Evolutionary conservation across 2,797 vertebrate species (phyloP).

Genomic region (Diceros bicornis): DNA sequence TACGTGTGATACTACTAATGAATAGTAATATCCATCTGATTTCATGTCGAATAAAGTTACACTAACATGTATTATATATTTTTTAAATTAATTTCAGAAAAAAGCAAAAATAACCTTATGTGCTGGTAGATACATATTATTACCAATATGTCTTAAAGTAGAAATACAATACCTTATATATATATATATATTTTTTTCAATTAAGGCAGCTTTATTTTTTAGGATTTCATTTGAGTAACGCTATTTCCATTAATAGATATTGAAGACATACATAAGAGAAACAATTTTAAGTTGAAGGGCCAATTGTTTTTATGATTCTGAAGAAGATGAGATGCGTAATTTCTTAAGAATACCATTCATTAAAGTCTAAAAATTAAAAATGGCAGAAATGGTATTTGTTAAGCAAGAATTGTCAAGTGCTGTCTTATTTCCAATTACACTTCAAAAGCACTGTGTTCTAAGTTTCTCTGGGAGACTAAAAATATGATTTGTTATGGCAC

Average conservation of each 20-base stretch:
- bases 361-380: slow-evolving; percentile 52
- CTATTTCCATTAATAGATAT: background rate
- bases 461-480: slow-evolving; percentile 47
- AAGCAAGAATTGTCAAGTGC: background rate
- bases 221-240: slow-evolving; percentile 37
- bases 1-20: background rate
- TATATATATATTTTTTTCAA: background rate
- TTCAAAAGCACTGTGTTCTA: slow-evolving; percentile 32
- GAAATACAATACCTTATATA: background rate
- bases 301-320: background rate
- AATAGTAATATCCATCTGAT: background rate
- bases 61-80: background rate
- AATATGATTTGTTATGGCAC: background rate
- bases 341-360: slow-evolving; percentile 54
- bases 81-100: slow-evolving; percentile 43
- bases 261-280: slow-evolving; percentile 28
- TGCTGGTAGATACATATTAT: background rate
- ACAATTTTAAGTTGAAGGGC: slow-evolving; percentile 5
- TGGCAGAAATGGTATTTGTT: slow-evolving; percentile 5
- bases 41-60: slow-evolving; percentile 38
- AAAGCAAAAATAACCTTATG: background rate
- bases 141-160: background rate
- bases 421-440: slow-evolving; percentile 19
- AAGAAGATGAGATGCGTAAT: background rate
- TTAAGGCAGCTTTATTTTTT: slow-evolving; percentile 10